Percentiles rank a stretch among this genome's conserved stretches.
These are phyloP conservation scores for Telmatochromis sp. DNA, from an alignment of 2,113 vertebrate species.

Conservation along the genomic window DNA sequence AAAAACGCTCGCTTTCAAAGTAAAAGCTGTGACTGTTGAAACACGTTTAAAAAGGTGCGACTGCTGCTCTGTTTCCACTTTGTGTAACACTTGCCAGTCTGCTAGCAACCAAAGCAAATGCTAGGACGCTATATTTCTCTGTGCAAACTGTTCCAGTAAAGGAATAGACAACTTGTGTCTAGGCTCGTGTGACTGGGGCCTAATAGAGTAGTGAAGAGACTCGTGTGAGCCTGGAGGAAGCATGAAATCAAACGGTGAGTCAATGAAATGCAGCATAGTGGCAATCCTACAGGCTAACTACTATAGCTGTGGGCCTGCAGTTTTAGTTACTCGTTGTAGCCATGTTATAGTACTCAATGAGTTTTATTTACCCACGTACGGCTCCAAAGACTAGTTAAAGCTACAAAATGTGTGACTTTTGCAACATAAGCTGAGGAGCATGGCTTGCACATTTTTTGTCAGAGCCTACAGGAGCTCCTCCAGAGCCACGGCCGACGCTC, in stretches of 20 bases:
- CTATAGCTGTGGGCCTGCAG: not conserved
- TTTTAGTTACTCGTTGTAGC: not conserved
- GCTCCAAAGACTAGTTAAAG: too few species aligned
- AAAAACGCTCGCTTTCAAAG: not conserved
- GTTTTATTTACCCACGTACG: not conserved
- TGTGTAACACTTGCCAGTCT: not conserved
- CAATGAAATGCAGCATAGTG: not conserved
- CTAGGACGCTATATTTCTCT: not conserved
- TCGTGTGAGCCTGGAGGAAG: not conserved
- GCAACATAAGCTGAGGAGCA: not conserved
- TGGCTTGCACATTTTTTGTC: not conserved
- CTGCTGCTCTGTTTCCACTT: not conserved
- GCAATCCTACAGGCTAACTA: not conserved
- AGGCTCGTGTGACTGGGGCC: rapidly evolving
- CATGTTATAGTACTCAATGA: not conserved
- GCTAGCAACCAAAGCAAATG: not conserved
- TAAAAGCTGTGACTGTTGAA: not conserved
- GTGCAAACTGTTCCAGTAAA: not conserved
- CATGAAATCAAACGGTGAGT: not conserved
- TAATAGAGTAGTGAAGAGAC: not conserved
- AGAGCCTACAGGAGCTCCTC: not conserved
- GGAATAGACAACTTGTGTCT: not conserved
- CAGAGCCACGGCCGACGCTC: not conserved
- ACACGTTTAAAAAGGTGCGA: not conserved
- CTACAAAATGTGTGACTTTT: not conserved